Base-by-base conservation (phyloP, 1,140 invertebrate species). In the Acromyrmex echinatior region DNA sequence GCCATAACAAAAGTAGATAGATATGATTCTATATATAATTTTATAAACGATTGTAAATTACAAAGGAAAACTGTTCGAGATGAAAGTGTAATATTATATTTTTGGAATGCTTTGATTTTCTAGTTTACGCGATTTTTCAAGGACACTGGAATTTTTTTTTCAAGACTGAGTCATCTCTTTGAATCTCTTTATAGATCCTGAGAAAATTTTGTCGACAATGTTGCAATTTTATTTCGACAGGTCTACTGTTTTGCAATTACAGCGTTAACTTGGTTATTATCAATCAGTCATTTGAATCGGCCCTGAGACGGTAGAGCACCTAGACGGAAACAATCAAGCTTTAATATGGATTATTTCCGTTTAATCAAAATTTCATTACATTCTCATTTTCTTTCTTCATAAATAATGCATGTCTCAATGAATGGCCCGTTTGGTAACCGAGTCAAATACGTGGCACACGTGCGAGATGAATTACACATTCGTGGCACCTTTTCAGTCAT, bases 401-500 rank as follows among this genome's bases (percentile, higher is more conserved):
- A 76, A 60, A 79, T 66, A 66, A 80, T 80, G 45, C 9, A 53
- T 28, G 12, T 35, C n/a, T 51, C 62, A 7, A 63, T 31, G 18
- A 25, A 79, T n/a, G 1, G 10, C 53, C 58, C 16, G 18, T 63
- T n/a, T 5, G 60, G 10, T 2, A 49, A 49, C 66, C 18, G 25
- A 9, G 6, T 25, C 62, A 66, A 39, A n/a, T 31, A n/a, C 9
- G 25, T 31, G 56, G 25, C 45, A 10, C 77, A 56, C 16, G 35
- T 35, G 45, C 10, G 63, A 66, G 28, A 35, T 80, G 49, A 68
- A 80, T 66, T 66, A 79, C 62, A 66, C 60, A 49, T 79, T 68
- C n/a, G 77, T 4, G 62, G 45, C 18, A 53, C 63, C 45, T 53
- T 80, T 80, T 80, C 62, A 53, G 62, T 39, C 62, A 68, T 68